Base-by-base conservation (phyloP, 2,888 invertebrate genomes). In the Spialia ferax region DNA sequence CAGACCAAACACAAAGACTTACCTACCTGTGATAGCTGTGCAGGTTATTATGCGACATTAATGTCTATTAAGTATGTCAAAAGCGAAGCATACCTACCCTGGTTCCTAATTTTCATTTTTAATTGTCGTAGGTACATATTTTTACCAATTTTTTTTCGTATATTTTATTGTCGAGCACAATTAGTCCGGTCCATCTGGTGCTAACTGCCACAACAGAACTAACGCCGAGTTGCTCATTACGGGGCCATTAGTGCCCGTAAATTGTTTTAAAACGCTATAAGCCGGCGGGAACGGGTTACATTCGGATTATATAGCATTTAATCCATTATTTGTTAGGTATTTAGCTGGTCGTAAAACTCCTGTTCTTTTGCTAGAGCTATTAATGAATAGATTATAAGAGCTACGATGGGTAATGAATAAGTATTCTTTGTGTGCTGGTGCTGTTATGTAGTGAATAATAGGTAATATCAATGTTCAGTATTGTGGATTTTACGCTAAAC, bases 211-310 rank as follows among this genome's bases (percentile, higher is more conserved):
- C 57, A 50, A 59, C 38, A 38, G 38, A 38, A 38, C 59, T 66
- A 66, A 52, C n/a, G 65, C 35, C 57, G 59, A 65, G 65, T 52
- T 59, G 52, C 60, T 52, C 61, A 63, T 68, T 74, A 68, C 67
- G 65, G 71, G 54, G 73, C 75, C 78, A 79, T 83, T 79, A 79
- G 74, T 66, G 76, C 73, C 70, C 70, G 77, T 76, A 80, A 83
- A 83, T 83, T 76, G 79, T 76, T 81, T 78, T 78, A 76, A 80
- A 82, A 80, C 77, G 75, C 76, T 80, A 82, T 81, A 82, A 80
- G 76, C 78, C 71, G 70, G 65, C 57, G 22, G 48, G 20, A 42
- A 63, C 55, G 26, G 63, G 45, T 48, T 67, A 61, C 48, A 48
- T 61, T 26, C 61, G 61, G 71, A 69, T 52, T 72, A 64, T 70